Conservation (phyloP, 2,888 invertebrate genomes). For the Erannis defoliaria region DNA sequence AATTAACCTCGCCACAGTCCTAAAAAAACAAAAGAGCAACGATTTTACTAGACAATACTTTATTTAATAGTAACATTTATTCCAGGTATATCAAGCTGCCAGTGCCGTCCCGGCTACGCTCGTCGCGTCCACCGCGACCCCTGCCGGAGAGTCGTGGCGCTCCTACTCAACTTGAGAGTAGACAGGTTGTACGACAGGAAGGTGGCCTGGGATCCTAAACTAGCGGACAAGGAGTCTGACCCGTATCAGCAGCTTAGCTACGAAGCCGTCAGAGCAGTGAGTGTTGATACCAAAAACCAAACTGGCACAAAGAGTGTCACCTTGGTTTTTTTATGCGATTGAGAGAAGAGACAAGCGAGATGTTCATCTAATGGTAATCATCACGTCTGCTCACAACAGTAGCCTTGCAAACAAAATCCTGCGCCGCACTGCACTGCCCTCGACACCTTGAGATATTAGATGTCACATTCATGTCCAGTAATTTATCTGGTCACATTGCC, state of each 20-base stretch:
- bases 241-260: constrained; percentile 93
- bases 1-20: no score
- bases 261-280: constrained; percentile 95
- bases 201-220: constrained; percentile 91
- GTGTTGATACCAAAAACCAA: constrained; percentile 58
- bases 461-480: no score
- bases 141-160: constrained; percentile 92
- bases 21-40: no score
- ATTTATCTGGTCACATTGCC: no score
- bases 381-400: no score
- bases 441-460: no score
- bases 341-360: no score
- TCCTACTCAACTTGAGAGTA: constrained; percentile 92
- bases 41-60: no score
- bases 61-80: no score
- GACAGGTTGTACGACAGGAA: constrained; percentile 93
- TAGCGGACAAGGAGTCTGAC: constrained; percentile 92
- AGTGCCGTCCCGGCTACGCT: constrained; percentile 84
- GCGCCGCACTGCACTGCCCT: no score
- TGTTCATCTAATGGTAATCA: no score
- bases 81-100: constrained; percentile 49
- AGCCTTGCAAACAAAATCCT: no score
- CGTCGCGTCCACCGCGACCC: constrained; percentile 91
- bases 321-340: neutral
- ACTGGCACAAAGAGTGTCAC: neutral